phyloP scores from a whole-genome alignment of 2,113 vertebrate species.

The Tenrec ecaudatus region DNA sequence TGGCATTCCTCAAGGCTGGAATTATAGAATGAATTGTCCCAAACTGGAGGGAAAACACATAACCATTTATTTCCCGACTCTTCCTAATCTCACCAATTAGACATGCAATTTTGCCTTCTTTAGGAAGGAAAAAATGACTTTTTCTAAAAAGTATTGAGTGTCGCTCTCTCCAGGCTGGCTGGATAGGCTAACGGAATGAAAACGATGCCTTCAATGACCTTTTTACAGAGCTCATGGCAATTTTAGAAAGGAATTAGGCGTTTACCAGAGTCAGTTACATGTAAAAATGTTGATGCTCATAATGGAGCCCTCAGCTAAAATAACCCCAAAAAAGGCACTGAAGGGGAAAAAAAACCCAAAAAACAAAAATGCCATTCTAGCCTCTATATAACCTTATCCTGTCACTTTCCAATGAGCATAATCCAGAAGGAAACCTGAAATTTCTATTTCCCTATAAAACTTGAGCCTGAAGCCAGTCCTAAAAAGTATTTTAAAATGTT shows the following conservation, averaged over 20 bases:
- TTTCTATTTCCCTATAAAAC: background rate
- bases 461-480: background rate
- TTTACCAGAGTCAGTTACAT: background rate
- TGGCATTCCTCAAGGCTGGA: background rate
- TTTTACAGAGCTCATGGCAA: background rate
- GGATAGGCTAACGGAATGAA: background rate
- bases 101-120: background rate
- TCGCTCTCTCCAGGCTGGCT: background rate
- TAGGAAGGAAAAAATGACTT: background rate
- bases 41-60: background rate
- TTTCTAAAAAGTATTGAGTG: background rate
- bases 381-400: background rate
- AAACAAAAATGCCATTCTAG: background rate
- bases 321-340: background rate
- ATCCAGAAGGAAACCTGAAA: background rate
- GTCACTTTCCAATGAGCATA: background rate
- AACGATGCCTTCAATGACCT: background rate
- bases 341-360: background rate
- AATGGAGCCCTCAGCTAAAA: background rate
- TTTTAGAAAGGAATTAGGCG: background rate
- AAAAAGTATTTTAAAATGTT: background rate
- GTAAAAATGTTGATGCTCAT: constrained; percentile 21
- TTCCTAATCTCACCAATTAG: background rate
- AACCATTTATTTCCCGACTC: background rate
- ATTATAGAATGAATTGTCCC: background rate